Conservation (phyloP, 2,113 vertebrate species). For the Larimichthys crocea region DNA sequence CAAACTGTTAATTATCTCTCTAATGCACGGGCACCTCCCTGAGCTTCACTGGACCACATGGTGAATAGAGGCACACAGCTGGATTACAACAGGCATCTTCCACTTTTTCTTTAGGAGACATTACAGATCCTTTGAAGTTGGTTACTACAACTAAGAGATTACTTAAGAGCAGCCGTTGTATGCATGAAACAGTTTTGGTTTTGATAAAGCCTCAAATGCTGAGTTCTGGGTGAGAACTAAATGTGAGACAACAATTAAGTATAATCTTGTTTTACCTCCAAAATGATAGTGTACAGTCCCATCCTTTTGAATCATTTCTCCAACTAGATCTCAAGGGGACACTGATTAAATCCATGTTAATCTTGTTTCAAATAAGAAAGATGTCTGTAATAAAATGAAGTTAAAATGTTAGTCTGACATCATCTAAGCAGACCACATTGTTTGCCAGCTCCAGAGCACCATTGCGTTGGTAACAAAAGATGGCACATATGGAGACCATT, state of each 20-base stretch:
- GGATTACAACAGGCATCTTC: slow-evolving; percentile 25
- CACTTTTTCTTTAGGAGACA: slow-evolving; percentile 11
- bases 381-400: background rate
- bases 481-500: slow-evolving; percentile 58
- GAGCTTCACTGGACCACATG: slow-evolving; percentile 47
- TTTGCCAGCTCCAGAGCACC: slow-evolving; percentile 7
- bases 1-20: slow-evolving; percentile 67
- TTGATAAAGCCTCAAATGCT: background rate
- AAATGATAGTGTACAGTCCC: background rate
- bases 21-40: slow-evolving; percentile 62
- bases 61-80: slow-evolving; percentile 42
- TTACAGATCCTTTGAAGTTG: slow-evolving; percentile 29
- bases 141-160: background rate
- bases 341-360: background rate
- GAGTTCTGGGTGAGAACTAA: background rate
- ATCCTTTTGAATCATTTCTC: background rate
- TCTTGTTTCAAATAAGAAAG: background rate
- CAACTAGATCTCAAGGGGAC: background rate
- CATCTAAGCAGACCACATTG: slow-evolving; percentile 8
- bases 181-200: slow-evolving; percentile 5
- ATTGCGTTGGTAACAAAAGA: slow-evolving; percentile 34
- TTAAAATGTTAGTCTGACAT: slow-evolving; percentile 12
- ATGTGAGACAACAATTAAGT: slow-evolving; percentile 5
- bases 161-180: background rate
- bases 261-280: background rate